phyloP scores from a whole-genome alignment of 2,888 invertebrate genomes.

The Platycheirus rosarum region DNA sequence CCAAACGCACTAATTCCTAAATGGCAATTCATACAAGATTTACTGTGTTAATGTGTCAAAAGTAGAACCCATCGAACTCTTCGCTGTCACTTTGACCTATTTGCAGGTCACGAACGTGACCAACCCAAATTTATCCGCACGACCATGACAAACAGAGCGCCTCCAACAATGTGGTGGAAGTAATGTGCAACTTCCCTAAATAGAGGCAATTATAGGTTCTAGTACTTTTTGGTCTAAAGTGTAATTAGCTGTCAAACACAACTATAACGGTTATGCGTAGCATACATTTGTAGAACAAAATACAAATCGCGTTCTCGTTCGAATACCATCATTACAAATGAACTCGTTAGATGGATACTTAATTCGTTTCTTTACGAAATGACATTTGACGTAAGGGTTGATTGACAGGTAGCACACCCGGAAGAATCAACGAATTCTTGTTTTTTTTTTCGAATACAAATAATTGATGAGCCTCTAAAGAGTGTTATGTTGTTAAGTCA shows the following conservation, averaged over 20 bases:
- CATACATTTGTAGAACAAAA: slow-evolving; percentile 40
- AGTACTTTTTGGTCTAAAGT: slow-evolving; percentile 45
- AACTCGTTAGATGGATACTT: slow-evolving; percentile 50
- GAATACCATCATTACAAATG: slow-evolving; percentile 35
- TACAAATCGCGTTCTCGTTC: slow-evolving; percentile 3
- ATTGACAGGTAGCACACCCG: slow-evolving; percentile 70
- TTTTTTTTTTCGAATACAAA: slow-evolving; percentile 34
- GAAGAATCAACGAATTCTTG: slow-evolving; percentile 41
- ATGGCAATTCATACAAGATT: slow-evolving; percentile 51
- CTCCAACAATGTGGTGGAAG: slow-evolving; percentile 19
- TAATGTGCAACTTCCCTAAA: slow-evolving; percentile 57
- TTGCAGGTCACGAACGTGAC: slow-evolving; percentile 69
- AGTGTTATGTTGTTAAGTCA: slow-evolving; percentile 43
- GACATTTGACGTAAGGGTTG: slow-evolving; percentile 26
- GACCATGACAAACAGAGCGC: slow-evolving; percentile 6
- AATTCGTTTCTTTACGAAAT: slow-evolving; percentile 47
- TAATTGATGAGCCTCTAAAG: slow-evolving; percentile 35
- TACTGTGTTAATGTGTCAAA: slow-evolving; percentile 70
- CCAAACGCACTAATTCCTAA: slow-evolving; percentile 58
- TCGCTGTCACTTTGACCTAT: slow-evolving; percentile 22
- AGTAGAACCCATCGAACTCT: slow-evolving; percentile 2
- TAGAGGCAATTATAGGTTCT: slow-evolving; percentile 44
- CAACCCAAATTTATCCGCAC: slow-evolving; percentile 21
- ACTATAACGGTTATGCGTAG: slow-evolving; percentile 47
- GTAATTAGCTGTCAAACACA: slow-evolving; percentile 44